phyloP scores from a whole-genome alignment of 2,113 vertebrate genomes.

The Sarotherodon lohbergeri region DNA sequence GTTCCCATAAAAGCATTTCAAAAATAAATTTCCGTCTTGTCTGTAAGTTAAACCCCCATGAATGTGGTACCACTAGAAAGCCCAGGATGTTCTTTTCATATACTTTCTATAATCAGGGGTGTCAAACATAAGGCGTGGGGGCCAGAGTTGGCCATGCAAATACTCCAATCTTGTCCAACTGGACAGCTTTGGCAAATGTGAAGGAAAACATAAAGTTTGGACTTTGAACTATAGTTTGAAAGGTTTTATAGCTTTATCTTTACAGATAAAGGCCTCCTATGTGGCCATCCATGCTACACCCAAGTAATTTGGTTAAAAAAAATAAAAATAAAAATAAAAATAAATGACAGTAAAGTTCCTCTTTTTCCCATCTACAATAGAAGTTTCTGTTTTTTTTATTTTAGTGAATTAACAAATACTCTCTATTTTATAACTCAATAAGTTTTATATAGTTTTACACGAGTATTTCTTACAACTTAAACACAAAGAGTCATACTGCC shows the following conservation, averaged over 20 bases:
- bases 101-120: neutral
- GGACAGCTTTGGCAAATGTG: neutral
- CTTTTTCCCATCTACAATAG: neutral
- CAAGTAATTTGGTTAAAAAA: neutral
- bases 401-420: neutral
- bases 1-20: neutral
- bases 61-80: neutral
- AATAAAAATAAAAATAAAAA: neutral
- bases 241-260: neutral
- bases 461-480: neutral
- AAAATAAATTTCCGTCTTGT: neutral
- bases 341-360: neutral
- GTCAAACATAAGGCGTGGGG: neutral
- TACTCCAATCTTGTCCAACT: neutral
- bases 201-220: neutral
- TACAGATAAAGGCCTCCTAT: neutral
- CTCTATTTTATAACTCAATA: neutral
- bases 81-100: neutral
- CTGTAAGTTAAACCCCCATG: neutral
- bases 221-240: neutral
- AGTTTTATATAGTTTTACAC: neutral
- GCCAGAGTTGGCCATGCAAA: neutral
- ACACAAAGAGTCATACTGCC: neutral
- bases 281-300: neutral
- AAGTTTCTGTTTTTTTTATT: neutral